Conservation (phyloP, 2,797 vertebrate genomes). For the Crenichthys baileyi region DNA sequence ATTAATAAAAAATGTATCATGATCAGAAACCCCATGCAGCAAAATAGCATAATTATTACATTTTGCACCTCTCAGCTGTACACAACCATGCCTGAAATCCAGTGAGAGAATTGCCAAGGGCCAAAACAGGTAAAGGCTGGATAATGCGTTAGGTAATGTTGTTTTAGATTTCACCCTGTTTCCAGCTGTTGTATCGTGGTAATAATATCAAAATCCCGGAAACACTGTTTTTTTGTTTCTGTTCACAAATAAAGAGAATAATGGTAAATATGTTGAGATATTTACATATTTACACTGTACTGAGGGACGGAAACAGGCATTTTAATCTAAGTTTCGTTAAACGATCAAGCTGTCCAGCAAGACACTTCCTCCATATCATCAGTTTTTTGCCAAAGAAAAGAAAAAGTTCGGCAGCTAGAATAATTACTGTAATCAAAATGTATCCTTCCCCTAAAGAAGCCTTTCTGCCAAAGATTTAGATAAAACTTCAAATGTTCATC, state of each 20-base stretch:
- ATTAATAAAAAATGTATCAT: neutral
- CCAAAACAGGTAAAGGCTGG: neutral
- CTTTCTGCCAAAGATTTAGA: conserved; percentile 10
- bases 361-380: neutral
- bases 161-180: neutral
- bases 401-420: neutral
- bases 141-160: neutral
- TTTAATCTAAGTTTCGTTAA: neutral
- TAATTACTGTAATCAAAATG: neutral
- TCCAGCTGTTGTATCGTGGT: neutral
- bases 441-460: neutral
- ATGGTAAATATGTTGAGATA: neutral
- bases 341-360: no score
- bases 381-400: neutral
- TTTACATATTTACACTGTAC: neutral
- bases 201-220: neutral
- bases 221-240: neutral
- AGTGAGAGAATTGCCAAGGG: neutral
- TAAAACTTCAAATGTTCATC: conserved; percentile 26
- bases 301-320: neutral
- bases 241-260: neutral
- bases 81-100: neutral
- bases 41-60: neutral
- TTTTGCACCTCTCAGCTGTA: neutral
- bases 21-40: neutral